A percentile compares a stretch with the other conserved stretches of the same genome.
Evolutionary conservation across 2,797 vertebrate species (phyloP).

Genomic region (Micrastur ruficollis): DNA sequence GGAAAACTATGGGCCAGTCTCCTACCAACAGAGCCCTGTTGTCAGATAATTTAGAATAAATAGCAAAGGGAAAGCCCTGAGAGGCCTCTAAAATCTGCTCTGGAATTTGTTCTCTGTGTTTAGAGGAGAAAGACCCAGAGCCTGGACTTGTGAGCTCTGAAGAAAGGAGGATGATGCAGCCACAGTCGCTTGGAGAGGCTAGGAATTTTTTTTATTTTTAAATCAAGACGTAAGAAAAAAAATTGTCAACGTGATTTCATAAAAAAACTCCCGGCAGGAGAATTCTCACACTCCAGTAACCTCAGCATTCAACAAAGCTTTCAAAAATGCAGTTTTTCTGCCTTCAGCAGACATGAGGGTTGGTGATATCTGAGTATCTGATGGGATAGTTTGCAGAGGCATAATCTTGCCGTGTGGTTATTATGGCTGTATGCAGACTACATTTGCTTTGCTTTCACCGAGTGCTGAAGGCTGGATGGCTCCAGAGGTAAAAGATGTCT

Average conservation of each 20-base stretch:
- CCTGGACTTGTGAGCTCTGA: neutral
- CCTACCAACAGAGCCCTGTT: neutral
- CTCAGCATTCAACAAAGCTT: neutral
- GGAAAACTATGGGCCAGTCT: neutral
- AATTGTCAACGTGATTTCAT: neutral
- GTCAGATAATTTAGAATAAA: neutral
- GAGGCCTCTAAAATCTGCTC: neutral
- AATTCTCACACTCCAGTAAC: neutral
- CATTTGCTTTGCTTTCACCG: slow-evolving; percentile 24
- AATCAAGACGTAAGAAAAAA: neutral
- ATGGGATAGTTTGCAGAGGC: neutral
- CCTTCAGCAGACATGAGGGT: neutral
- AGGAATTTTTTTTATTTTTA: neutral
- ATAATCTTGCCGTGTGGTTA: neutral
- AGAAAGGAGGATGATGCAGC: neutral
- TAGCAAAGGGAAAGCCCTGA: neutral
- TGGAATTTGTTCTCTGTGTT: neutral
- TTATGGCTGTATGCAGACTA: neutral
- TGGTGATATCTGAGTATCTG: neutral
- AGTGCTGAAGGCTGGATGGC: slow-evolving; percentile 7
- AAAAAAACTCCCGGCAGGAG: neutral
- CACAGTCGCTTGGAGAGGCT: neutral
- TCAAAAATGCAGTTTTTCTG: neutral
- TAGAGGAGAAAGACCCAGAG: neutral
- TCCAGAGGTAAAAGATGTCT: neutral